Evolutionary conservation across 1,140 invertebrate genomes (phyloP).

Genomic region (Chironomus tepperi): DNA sequence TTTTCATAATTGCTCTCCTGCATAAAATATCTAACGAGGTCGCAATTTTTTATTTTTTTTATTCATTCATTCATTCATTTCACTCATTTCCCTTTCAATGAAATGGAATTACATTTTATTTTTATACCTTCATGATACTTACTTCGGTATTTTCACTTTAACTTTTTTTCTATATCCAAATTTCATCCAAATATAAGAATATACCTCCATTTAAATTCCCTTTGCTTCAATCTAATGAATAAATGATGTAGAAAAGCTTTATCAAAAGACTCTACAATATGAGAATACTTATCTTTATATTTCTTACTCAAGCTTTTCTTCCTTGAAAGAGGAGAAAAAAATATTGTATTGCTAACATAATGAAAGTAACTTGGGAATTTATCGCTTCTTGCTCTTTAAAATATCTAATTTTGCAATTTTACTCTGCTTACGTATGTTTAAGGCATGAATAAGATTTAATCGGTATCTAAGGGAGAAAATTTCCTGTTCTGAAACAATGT

Average conservation of each 20-base stretch:
- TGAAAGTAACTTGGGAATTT: slow-evolving; percentile 16
- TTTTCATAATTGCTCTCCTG: no score
- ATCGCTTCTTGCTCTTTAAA: not conserved
- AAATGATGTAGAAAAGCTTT: slow-evolving; percentile 24
- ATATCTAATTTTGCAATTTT: no score
- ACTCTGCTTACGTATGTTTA: no score
- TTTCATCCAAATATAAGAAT: not conserved
- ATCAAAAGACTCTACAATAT: not conserved
- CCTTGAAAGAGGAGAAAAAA: not conserved
- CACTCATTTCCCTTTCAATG: not conserved
- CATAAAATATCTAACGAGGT: no score
- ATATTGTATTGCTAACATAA: slow-evolving; percentile 10
- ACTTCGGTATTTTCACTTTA: not conserved
- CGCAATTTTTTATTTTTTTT: not conserved
- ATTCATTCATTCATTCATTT: not conserved
- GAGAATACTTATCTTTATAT: not conserved
- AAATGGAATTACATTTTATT: no score
- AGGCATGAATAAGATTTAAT: no score
- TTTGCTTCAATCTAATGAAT: slow-evolving; percentile 18
- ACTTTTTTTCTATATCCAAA: not conserved
- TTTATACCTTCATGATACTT: no score
- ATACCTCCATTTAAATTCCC: not conserved
- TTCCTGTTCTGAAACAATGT: no score
- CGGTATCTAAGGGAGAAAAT: no score
- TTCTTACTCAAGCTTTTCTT: not conserved